Percentiles rank a stretch among this genome's conserved stretches.
Conservation (phyloP, 2,113 vertebrate genomes). For the Phainopepla nitens region DNA sequence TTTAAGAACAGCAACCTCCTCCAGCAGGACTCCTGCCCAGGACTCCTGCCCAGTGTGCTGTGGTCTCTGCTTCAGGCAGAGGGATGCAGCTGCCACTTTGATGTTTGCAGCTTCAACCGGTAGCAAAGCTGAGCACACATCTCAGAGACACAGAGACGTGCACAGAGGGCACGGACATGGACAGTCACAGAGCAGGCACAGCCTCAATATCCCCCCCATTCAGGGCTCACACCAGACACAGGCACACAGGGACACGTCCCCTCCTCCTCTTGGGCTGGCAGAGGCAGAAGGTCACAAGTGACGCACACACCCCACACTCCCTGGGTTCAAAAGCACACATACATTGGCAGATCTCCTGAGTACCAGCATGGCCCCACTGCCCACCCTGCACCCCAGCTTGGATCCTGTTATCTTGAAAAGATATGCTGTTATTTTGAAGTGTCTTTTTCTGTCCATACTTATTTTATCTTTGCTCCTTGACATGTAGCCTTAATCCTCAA, state of each 20-base stretch:
- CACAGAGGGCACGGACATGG: rapidly evolving
- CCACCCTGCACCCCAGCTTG: rapidly evolving
- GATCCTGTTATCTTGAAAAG: neutral
- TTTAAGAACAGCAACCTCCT: neutral
- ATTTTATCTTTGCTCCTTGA: neutral
- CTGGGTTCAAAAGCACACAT: rapidly evolving
- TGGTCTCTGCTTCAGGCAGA: neutral
- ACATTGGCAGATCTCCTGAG: rapidly evolving
- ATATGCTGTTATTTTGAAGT: neutral
- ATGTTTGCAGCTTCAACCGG: neutral
- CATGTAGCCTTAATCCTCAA: neutral
- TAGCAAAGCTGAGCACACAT: neutral
- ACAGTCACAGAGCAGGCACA: rapidly evolving
- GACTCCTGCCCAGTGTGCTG: neutral
- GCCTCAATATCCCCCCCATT: rapidly evolving
- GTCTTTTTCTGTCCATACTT: neutral
- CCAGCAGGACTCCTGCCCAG: neutral
- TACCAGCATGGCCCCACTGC: rapidly evolving
- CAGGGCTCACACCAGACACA: neutral
- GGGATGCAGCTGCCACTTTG: neutral
- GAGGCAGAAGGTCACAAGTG: neutral
- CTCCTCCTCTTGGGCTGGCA: neutral
- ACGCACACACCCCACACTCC: neutral
- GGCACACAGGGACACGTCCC: rapidly evolving
- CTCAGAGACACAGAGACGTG: neutral